Evolutionary conservation across 2,888 invertebrate species (phyloP).

Genomic region (Pammene aurita): DNA sequence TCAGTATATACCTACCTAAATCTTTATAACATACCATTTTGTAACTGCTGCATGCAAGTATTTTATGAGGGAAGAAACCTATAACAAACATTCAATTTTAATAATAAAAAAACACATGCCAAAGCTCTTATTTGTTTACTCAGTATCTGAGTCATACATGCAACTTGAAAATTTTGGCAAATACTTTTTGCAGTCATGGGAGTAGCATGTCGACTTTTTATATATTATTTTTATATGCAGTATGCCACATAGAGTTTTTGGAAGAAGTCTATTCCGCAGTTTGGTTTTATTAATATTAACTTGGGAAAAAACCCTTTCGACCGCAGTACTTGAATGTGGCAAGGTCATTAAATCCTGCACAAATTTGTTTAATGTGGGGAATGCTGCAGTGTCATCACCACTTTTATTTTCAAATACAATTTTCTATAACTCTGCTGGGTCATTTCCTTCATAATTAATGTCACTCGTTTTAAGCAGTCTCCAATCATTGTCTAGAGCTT

Average conservation of each 20-base stretch:
- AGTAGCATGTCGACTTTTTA: background rate
- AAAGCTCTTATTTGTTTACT: background rate
- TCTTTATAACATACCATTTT: no score
- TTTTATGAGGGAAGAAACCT: no score
- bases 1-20: no score
- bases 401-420: background rate
- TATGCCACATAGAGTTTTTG: slow-evolving; percentile 1
- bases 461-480: background rate
- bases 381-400: slow-evolving; percentile 6
- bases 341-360: background rate
- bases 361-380: slow-evolving; percentile 6
- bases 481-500: slow-evolving; percentile 5
- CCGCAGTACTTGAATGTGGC: slow-evolving; percentile 5
- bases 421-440: slow-evolving; percentile 1
- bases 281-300: slow-evolving; percentile 16
- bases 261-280: background rate
- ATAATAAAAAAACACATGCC: background rate
- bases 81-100: background rate
- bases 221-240: background rate
- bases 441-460: background rate
- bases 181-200: slow-evolving; percentile 3
- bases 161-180: background rate
- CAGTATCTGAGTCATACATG: slow-evolving; percentile 3
- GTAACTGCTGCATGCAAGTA: no score
- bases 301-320: background rate